Percentiles rank a stretch among this genome's conserved stretches.
Evolutionary conservation across 2,797 vertebrate genomes (phyloP).

Genomic region (Halcyon leucocephala): DNA sequence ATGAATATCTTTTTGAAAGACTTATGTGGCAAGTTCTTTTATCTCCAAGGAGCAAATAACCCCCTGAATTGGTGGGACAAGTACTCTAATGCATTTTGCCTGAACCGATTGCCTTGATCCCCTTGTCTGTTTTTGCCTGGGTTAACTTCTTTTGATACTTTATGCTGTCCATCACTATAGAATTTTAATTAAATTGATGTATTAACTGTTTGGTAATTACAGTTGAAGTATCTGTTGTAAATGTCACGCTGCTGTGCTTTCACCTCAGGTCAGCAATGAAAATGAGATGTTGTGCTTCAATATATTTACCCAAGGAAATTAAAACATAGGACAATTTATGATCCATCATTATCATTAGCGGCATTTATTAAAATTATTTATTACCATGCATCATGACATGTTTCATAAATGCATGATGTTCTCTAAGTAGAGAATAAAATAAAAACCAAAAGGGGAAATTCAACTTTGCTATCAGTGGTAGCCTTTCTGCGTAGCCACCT

Average conservation of each 20-base stretch:
- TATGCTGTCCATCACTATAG: slow-evolving; percentile 64
- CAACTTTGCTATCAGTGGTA: not conserved
- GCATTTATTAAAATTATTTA: slow-evolving; percentile 58
- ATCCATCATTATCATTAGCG: slow-evolving; percentile 42
- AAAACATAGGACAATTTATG: slow-evolving; percentile 56
- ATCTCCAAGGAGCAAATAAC: not conserved
- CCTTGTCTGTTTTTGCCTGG: slow-evolving; percentile 64
- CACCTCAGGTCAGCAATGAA: slow-evolving; percentile 49
- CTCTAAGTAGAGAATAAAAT: slow-evolving; percentile 3
- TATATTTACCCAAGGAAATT: slow-evolving; percentile 54
- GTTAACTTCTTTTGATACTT: slow-evolving; percentile 73
- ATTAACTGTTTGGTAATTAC: slow-evolving; percentile 75
- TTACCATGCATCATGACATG: not conserved
- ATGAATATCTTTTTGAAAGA: not conserved
- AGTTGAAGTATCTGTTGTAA: slow-evolving; percentile 68
- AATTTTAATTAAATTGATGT: slow-evolving; percentile 81
- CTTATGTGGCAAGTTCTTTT: not conserved
- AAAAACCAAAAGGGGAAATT: not conserved
- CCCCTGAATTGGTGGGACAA: slow-evolving; percentile 12
- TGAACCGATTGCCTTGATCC: slow-evolving; percentile 56
- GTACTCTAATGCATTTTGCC: slow-evolving; percentile 52
- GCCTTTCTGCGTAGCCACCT: not conserved
- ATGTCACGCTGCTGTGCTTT: slow-evolving; percentile 59
- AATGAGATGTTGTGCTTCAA: slow-evolving; percentile 44
- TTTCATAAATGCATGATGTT: not conserved